These are phyloP conservation scores for Graphium colonna DNA, from an alignment of 2,888 invertebrate genomes.

Conservation along the genomic window DNA sequence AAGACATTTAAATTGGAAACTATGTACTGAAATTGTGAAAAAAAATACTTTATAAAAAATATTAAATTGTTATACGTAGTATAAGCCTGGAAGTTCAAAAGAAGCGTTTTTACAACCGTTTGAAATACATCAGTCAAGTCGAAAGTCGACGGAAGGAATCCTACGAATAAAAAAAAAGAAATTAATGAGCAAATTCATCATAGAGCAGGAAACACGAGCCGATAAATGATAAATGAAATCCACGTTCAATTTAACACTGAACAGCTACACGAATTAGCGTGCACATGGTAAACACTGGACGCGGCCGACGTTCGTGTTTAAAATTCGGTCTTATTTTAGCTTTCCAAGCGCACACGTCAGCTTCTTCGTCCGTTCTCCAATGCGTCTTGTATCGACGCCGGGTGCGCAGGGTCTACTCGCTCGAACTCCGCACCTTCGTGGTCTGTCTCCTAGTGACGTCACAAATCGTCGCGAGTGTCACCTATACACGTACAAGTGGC, in stretches of 20 bases:
- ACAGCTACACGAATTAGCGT: constrained; percentile 15
- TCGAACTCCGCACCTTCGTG: not conserved
- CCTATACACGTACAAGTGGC: constrained; percentile 26
- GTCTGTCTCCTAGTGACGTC: constrained; percentile 13
- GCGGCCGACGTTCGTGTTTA: constrained; percentile 77
- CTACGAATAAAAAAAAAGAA: not conserved
- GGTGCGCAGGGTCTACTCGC: constrained; percentile 34
- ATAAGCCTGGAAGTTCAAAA: no score
- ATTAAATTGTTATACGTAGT: no score
- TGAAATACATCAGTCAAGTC: no score
- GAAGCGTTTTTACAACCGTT: no score
- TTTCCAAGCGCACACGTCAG: constrained; percentile 78
- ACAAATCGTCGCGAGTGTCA: constrained; percentile 17
- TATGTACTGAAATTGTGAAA: no score
- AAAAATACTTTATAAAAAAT: no score
- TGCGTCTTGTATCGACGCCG: constrained; percentile 75
- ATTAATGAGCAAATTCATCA: not conserved
- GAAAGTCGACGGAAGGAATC: not conserved
- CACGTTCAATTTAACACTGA: constrained; percentile 13
- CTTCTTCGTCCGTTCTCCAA: constrained; percentile 66
- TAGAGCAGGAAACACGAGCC: not conserved
- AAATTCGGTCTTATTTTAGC: constrained; percentile 81
- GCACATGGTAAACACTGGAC: constrained; percentile 44
- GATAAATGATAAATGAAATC: constrained; percentile 6
- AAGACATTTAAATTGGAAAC: no score